Percentiles rank a stretch among this genome's conserved stretches.
Evolutionary conservation across 2,797 vertebrate genomes (phyloP).

Genomic region (Parotocinclus haroldoi): DNA sequence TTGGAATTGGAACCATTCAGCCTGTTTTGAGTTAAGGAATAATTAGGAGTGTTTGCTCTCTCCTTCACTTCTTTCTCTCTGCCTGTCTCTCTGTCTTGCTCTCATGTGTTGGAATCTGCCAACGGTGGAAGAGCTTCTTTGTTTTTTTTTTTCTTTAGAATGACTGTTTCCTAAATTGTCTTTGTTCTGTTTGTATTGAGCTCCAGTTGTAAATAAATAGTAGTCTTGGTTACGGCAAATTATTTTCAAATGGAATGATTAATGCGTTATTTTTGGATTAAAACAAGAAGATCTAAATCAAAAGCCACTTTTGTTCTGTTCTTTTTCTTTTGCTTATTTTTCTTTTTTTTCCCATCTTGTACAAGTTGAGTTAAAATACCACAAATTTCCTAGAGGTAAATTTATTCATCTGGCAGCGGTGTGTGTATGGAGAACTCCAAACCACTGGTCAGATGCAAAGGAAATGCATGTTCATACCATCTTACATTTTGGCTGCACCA

Average conservation of each 20-base stretch:
- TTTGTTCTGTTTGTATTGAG: constrained; percentile 39
- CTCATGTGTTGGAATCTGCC: constrained; percentile 33
- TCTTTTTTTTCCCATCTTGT: background rate
- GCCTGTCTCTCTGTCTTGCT: constrained; percentile 13
- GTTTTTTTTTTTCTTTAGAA: constrained; percentile 16
- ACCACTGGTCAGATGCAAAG: constrained; percentile 39
- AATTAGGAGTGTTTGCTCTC: constrained; percentile 38
- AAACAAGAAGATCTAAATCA: constrained; percentile 51
- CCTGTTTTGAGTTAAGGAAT: constrained; percentile 49
- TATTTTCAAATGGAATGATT: constrained; percentile 58
- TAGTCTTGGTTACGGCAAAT: constrained; percentile 26
- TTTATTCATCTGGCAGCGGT: constrained; percentile 42
- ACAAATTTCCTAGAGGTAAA: constrained; percentile 19
- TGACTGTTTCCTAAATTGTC: constrained; percentile 28
- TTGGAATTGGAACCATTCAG: constrained; percentile 44
- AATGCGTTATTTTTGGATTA: constrained; percentile 59
- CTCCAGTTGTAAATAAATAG: constrained; percentile 32
- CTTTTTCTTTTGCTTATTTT: constrained; percentile 51
- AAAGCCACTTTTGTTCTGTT: constrained; percentile 60
- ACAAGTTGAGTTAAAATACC: constrained; percentile 17
- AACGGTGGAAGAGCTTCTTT: constrained; percentile 29
- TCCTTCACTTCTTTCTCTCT: constrained; percentile 22
- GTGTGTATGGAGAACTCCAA: too few relatives aligned
- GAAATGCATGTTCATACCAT: constrained; percentile 39
- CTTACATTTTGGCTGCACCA: constrained; percentile 13